These are phyloP conservation scores for Zootoca vivipara DNA, from an alignment of 2,113 vertebrate genomes.

Conservation along the genomic window DNA sequence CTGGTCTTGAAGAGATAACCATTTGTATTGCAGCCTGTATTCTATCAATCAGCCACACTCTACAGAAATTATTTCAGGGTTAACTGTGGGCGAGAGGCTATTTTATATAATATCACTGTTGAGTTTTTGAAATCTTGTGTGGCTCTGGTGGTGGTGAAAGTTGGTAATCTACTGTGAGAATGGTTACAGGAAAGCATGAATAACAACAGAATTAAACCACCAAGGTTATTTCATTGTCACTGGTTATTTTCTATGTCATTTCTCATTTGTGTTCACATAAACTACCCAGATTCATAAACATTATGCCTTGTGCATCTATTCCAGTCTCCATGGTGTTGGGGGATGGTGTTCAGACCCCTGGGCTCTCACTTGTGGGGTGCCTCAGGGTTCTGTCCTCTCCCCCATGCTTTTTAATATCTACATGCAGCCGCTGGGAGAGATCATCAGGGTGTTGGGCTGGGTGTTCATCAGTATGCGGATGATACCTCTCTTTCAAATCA, in stretches of 20 bases:
- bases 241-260: slow-evolving; percentile 10
- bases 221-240: slow-evolving; percentile 43
- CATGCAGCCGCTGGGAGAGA: no score
- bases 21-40: background rate
- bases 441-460: no score
- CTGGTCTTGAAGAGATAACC: background rate
- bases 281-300: background rate
- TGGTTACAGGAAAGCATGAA: slow-evolving; percentile 6
- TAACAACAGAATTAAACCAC: slow-evolving; percentile 30
- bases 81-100: background rate
- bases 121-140: background rate
- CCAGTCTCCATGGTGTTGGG: background rate
- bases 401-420: no score
- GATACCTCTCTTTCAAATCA: no score
- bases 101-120: background rate
- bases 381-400: no score
- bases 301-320: slow-evolving; percentile 1
- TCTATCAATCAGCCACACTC: background rate
- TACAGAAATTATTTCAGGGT: background rate
- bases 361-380: no score
- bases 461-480: no score
- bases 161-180: background rate
- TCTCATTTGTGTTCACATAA: slow-evolving; percentile 5
- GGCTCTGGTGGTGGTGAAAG: background rate
- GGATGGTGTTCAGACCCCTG: no score